Evolutionary conservation across 2,113 vertebrate genomes (phyloP).

Genomic region (Eulacestoma nigropectus): DNA sequence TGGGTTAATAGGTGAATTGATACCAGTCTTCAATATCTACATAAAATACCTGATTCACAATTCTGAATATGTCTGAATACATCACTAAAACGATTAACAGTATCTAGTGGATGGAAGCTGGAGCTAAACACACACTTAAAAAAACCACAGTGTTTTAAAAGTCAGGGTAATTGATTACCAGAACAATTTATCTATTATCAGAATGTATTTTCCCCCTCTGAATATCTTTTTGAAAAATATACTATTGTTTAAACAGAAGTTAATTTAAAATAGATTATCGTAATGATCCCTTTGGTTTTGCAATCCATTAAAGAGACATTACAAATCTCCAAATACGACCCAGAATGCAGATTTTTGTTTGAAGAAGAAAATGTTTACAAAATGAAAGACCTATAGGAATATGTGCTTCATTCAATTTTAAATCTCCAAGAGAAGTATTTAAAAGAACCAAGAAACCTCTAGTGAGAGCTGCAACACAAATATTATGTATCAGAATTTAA

Average conservation of each 20-base stretch:
- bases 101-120: not conserved
- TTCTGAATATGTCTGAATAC: not conserved
- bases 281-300: conserved; percentile 44
- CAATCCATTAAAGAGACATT: conserved; percentile 27
- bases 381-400: conserved; percentile 47
- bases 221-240: conserved; percentile 17
- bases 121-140: not conserved
- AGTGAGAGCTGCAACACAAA: not conserved
- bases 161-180: not conserved
- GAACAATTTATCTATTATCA: not conserved
- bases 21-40: not conserved
- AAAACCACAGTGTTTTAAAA: not conserved
- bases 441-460: not conserved
- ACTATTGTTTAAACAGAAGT: conserved; percentile 34
- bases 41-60: not conserved
- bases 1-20: not conserved
- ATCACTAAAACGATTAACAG: not conserved
- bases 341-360: conserved; percentile 54
- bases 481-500: not conserved
- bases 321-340: conserved; percentile 47
- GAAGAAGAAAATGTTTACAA: conserved; percentile 40
- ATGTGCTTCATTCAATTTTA: conserved; percentile 4
- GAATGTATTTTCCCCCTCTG: not conserved
- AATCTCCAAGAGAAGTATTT: conserved; percentile 7
- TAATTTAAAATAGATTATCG: conserved; percentile 47